Percentiles rank a stretch among this genome's conserved stretches.
Conservation (phyloP, 2,113 vertebrate genomes). For the Cichladusa arquata region DNA sequence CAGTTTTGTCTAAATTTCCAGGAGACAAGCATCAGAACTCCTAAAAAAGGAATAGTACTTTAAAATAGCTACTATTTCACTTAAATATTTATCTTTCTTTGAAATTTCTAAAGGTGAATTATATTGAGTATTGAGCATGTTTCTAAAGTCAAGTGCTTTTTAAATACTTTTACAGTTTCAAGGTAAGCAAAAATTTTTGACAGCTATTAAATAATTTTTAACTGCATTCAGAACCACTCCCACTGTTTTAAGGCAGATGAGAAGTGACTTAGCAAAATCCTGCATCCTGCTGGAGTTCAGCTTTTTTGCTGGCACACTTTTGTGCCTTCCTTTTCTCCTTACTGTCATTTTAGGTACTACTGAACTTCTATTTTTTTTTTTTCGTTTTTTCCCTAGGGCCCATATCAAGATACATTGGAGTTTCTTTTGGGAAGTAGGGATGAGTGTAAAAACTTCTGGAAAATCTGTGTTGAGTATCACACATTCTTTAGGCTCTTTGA, state of each 20-base stretch:
- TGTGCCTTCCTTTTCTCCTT: not conserved
- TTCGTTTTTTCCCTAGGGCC: constrained; percentile 82
- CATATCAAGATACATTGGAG: constrained; percentile 91
- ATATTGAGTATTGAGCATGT: not conserved
- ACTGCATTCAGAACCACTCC: not conserved
- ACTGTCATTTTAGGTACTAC: not conserved
- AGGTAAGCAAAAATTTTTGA: not conserved
- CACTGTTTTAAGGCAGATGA: not conserved
- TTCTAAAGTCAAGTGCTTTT: not conserved
- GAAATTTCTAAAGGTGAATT: not conserved
- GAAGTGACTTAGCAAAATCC: not conserved
- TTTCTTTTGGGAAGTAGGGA: constrained; percentile 93
- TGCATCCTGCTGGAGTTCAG: not conserved
- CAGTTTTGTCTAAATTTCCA: not conserved
- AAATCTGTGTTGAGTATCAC: constrained; percentile 97
- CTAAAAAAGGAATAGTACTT: not conserved
- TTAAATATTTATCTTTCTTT: not conserved
- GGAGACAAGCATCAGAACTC: not conserved
- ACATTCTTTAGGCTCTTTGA: constrained; percentile 93
- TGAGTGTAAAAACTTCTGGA: constrained; percentile 97
- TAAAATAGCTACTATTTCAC: not conserved
- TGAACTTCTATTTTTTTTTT: not conserved
- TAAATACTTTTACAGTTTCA: not conserved
- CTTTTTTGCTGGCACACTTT: not conserved
- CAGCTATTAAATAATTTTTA: not conserved